phyloP scores from a whole-genome alignment of 1,140 invertebrate species.

The Dendroctonus ponderosae region DNA sequence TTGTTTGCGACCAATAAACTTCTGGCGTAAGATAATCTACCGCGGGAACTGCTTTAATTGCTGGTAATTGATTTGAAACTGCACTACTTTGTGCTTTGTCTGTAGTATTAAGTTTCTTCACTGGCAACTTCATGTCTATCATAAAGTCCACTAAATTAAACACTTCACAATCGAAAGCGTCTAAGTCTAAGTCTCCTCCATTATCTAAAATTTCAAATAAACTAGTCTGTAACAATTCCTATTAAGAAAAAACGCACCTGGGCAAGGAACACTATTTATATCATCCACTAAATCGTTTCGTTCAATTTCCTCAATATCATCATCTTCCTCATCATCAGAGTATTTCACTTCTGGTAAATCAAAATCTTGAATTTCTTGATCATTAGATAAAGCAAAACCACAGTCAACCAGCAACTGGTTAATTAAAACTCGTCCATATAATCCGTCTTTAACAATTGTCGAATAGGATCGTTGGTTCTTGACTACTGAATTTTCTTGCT shows the following conservation, averaged over 20 bases:
- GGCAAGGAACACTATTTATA: background rate
- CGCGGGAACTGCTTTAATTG: slow-evolving; percentile 35
- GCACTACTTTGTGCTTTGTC: background rate
- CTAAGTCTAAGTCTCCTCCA: background rate
- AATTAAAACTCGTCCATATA: slow-evolving; percentile 30
- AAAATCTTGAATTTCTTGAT: slow-evolving; percentile 36
- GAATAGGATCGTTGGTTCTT: slow-evolving; percentile 36
- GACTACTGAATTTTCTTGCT: slow-evolving; percentile 10
- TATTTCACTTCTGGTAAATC: slow-evolving; percentile 22
- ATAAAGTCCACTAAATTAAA: slow-evolving; percentile 13
- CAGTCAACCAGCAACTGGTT: slow-evolving; percentile 43
- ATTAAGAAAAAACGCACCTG: background rate
- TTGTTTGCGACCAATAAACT: slow-evolving; percentile 42
- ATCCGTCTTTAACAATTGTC: slow-evolving; percentile 39
- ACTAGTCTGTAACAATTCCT: background rate
- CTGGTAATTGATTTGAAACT: slow-evolving; percentile 20
- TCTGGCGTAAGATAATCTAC: slow-evolving; percentile 39
- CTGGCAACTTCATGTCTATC: slow-evolving; percentile 6
- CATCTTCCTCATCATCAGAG: slow-evolving; percentile 15
- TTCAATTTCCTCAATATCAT: slow-evolving; percentile 25
- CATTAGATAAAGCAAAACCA: slow-evolving; percentile 36
- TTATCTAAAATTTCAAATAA: background rate
- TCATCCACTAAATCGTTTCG: background rate
- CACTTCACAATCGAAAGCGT: slow-evolving; percentile 25
- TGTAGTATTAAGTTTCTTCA: background rate